Evolutionary conservation across 2,888 invertebrate species (phyloP).

Genomic region (Tetramorium bicarinatum): DNA sequence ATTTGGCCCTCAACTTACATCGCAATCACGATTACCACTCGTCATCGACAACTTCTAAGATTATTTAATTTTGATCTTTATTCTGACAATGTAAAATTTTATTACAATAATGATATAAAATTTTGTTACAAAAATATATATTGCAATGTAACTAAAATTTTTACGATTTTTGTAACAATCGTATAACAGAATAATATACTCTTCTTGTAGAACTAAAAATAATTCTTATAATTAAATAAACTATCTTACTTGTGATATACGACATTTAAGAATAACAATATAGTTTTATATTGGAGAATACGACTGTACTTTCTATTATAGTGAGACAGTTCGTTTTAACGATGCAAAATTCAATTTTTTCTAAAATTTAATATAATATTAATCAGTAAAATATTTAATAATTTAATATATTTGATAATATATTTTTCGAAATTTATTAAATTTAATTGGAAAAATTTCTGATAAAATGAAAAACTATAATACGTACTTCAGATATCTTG

Average conservation of each 20-base stretch:
- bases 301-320: background rate
- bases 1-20: too few relatives aligned
- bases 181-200: background rate
- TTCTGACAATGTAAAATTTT: background rate
- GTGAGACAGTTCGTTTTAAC: slow-evolving; percentile 50
- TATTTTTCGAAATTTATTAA: background rate
- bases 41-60: too few relatives aligned
- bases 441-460: background rate
- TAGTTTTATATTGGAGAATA: background rate
- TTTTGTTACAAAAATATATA: background rate
- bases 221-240: slow-evolving; percentile 7
- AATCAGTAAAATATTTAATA: background rate
- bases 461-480: slow-evolving; percentile 14
- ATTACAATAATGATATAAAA: background rate
- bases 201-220: background rate
- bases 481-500: slow-evolving; percentile 52
- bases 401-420: background rate
- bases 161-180: background rate
- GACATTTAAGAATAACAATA: background rate
- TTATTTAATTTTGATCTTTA: background rate
- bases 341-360: slow-evolving; percentile 76
- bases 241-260: background rate
- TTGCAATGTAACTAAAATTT: slow-evolving; percentile 6
- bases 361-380: slow-evolving; percentile 70
- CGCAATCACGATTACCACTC: too few relatives aligned